Conservation (phyloP, 1,140 invertebrate species). For the Aphaenogaster rudis region DNA sequence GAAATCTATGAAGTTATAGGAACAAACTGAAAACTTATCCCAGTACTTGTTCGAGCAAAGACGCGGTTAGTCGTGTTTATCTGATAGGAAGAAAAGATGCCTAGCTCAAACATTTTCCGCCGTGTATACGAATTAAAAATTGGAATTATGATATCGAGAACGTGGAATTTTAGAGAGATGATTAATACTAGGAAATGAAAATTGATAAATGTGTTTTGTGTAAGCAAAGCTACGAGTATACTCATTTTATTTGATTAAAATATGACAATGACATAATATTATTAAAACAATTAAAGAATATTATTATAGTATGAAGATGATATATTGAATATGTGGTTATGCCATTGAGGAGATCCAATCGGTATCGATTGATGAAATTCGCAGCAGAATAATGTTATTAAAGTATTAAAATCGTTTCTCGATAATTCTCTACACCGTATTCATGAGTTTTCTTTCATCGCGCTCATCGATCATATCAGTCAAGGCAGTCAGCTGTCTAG, state of each 20-base stretch:
- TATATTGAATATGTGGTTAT: neutral
- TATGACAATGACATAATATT: neutral
- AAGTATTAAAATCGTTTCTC: slow-evolving; percentile 55
- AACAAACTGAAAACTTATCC: slow-evolving; percentile 28
- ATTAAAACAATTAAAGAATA: slow-evolving; percentile 11
- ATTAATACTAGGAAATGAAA: neutral
- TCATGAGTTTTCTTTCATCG: slow-evolving; percentile 47
- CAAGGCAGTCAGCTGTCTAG: slow-evolving; percentile 41
- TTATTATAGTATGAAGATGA: neutral
- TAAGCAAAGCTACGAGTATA: neutral
- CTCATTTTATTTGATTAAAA: neutral
- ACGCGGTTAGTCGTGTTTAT: neutral
- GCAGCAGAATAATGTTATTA: slow-evolving; percentile 23
- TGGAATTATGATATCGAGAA: neutral
- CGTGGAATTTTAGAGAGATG: neutral
- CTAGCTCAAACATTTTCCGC: neutral
- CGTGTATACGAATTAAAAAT: neutral
- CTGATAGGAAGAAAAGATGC: neutral
- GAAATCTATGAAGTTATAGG: slow-evolving; percentile 50
- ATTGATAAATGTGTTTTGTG: neutral
- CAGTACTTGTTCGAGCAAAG: neutral
- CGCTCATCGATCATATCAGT: slow-evolving; percentile 47
- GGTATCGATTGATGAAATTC: slow-evolving; percentile 40
- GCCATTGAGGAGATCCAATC: neutral
- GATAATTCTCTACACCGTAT: slow-evolving; percentile 29